Evolutionary conservation across 1,140 invertebrate species (phyloP).

Genomic region (Agraylea sexmaculata): DNA sequence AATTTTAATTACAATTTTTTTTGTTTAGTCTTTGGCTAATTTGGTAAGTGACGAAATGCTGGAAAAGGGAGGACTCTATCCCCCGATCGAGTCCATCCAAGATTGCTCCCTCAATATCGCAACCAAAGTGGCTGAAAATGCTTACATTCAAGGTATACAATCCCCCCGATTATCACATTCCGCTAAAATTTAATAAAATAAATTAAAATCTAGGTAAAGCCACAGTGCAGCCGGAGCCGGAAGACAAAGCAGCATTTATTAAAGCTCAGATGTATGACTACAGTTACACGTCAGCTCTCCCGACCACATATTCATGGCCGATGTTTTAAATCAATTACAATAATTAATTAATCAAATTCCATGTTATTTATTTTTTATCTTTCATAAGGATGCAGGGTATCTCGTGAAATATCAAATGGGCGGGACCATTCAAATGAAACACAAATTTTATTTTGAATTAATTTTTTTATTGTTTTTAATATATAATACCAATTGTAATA

Average conservation of each 20-base stretch:
- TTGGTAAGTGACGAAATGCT: conserved; percentile 76
- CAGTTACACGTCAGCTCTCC: conserved; percentile 54
- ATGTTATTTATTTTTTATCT: too few relatives aligned
- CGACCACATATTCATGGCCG: conserved; percentile 55
- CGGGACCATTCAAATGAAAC: not conserved
- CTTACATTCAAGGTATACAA: conserved; percentile 61
- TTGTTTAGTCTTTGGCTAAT: conserved; percentile 56
- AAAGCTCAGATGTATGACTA: conserved; percentile 71
- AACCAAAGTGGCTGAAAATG: conserved; percentile 67
- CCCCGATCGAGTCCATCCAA: conserved; percentile 78
- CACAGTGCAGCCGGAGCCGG: conserved; percentile 63
- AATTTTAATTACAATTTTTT: conserved; percentile 12
- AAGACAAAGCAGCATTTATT: conserved; percentile 62
- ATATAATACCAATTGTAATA: too few relatives aligned
- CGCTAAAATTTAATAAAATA: conserved; percentile 7
- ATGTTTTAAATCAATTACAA: conserved; percentile 27
- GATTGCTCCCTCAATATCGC: conserved; percentile 86
- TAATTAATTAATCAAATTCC: too few relatives aligned
- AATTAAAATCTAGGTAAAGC: conserved; percentile 49
- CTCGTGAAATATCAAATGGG: too few relatives aligned
- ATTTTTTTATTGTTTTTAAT: not conserved
- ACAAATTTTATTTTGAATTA: conserved; percentile 1
- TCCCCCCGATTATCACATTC: conserved; percentile 1
- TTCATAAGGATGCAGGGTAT: too few relatives aligned
- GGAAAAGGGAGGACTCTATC: conserved; percentile 81